A percentile compares a stretch with the other conserved stretches of the same genome.
These are phyloP conservation scores for Pocillopora damicornis DNA, from an alignment of 64 coral and sea anemone genomes.

Conservation along the genomic window DNA sequence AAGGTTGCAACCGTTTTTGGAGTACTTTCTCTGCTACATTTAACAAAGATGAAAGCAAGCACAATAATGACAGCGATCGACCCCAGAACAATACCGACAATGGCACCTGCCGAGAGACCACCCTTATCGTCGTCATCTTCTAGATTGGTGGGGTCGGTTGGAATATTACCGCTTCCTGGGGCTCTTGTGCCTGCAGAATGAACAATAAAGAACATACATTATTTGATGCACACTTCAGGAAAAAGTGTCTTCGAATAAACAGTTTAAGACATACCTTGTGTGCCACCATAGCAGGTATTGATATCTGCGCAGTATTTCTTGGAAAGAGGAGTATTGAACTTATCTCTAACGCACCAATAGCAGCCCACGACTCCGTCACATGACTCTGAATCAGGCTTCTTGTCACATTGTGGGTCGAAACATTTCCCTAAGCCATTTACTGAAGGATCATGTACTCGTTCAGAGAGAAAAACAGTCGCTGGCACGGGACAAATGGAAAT, in stretches of 20 bases:
- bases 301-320: slow-evolving; percentile 4
- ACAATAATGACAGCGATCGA: not conserved
- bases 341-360: slow-evolving; percentile 10
- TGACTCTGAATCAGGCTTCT: not conserved
- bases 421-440: not conserved
- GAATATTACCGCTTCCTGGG: not conserved
- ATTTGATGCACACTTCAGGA: not conserved
- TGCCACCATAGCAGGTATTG: not conserved
- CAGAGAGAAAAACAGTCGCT: not conserved
- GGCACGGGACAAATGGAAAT: slow-evolving; percentile 1
- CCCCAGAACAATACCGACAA: not conserved
- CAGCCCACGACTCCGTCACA: slow-evolving; percentile 29
- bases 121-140: not conserved
- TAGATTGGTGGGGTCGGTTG: not conserved
- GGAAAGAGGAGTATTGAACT: not conserved
- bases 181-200: not conserved
- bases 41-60: not conserved
- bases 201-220: not conserved
- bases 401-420: slow-evolving; percentile 19
- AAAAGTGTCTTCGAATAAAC: not conserved
- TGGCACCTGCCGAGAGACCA: not conserved
- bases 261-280: not conserved
- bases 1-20: not conserved
- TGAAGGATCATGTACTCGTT: not conserved
- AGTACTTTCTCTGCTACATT: not conserved